Conservation (phyloP, 2,888 invertebrate genomes). For the Polietes domitor region DNA sequence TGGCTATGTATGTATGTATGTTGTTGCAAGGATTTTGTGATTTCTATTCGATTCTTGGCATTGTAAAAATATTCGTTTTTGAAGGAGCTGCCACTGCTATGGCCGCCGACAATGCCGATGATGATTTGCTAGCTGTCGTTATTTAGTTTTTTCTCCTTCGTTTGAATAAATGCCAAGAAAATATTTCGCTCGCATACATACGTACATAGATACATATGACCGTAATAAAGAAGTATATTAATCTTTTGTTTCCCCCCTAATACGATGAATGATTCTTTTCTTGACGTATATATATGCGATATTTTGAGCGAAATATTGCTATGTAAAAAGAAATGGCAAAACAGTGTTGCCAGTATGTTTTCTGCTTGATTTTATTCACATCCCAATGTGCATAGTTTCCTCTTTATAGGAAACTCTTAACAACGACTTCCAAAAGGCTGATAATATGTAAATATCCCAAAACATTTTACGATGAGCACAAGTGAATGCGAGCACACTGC, state of each 20-base stretch:
- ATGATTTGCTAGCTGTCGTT: conserved; percentile 1
- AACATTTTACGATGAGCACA: too few species aligned
- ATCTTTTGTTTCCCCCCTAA: not conserved
- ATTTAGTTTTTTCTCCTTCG: not conserved
- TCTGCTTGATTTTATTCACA: too few species aligned
- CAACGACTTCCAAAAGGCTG: too few species aligned
- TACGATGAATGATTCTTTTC: not conserved
- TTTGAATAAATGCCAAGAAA: conserved; percentile 11
- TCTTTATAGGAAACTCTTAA: too few species aligned
- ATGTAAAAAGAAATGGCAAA: too few species aligned
- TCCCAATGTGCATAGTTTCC: too few species aligned
- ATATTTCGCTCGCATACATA: not conserved
- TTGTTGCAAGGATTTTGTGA: not conserved
- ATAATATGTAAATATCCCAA: too few species aligned
- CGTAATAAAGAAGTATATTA: conserved; percentile 26
- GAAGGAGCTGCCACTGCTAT: not conserved
- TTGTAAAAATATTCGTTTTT: not conserved
- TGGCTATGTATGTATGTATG: not conserved
- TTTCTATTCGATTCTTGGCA: not conserved
- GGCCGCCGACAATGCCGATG: not conserved
- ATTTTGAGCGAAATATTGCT: too few species aligned
- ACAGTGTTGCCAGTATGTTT: too few species aligned
- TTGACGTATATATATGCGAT: not conserved
- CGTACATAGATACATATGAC: not conserved
- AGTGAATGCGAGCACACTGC: too few species aligned